Base-by-base conservation (phyloP, 2,888 invertebrate species). In the Cheilosia soror region DNA sequence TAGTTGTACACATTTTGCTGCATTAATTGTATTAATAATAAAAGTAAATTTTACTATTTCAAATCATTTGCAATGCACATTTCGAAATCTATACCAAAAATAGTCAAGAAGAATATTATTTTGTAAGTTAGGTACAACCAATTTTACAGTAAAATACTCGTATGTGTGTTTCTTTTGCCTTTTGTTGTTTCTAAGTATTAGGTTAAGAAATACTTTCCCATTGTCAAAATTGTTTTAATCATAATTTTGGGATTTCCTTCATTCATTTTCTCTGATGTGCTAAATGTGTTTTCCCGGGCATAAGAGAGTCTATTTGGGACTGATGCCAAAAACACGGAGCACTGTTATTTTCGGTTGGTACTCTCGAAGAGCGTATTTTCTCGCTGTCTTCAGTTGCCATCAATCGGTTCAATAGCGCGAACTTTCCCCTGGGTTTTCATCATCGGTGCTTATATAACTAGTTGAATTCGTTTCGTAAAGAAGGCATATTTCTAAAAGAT, bases 381-480 rank as follows among this genome's bases (percentile, higher is more conserved):
- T 91, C 91, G 91, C 90, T 90, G 90, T 91, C 90, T 91, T 92
- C 92, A 92, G 92, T 92, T 91, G 92, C 91, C 92, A 91, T 91
- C 92, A 91, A 92, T 91, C 92, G 92, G 91, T 92, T 91, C 92
- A 92, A 92, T 91, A 92, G 92, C 91, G 91, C 92, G 91, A 92
- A 92, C 92, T 91, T 91, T 91, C 90, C 90, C 88, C 85, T 88
- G 88, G 88, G 87, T 87, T 88, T 87, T 87, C 83, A 80, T 77
- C 73, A 81, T 80, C 80, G 77, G 81, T 81, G 85, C 85, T 85
- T 85, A 85, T 77, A 85, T 85, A 85, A 85, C 80, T 72, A 76
- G 85, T 80, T 20, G 60, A 85, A 68, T 72, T 77, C 65, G 76
- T 85, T 85, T 81, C 68, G 81, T 77, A 63, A 81, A 85, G 85